A percentile compares a stretch with the other conserved stretches of the same genome.
Evolutionary conservation across 2,888 invertebrate genomes (phyloP).

Genomic region (Bellardia pandia): DNA sequence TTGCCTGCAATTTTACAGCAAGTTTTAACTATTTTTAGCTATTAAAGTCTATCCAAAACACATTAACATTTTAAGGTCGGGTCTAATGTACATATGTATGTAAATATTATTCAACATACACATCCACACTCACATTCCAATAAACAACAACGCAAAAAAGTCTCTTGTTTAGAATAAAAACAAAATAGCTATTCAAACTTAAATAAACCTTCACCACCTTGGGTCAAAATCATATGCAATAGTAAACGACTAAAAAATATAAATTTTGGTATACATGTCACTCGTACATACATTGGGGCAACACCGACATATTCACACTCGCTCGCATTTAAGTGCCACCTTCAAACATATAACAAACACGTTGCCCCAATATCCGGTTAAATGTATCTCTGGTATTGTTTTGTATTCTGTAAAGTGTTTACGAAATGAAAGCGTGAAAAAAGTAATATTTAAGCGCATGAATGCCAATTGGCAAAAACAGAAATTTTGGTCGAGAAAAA

Average conservation of each 20-base stretch:
- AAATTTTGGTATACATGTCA: slow-evolving; percentile 16
- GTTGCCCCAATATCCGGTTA: slow-evolving; percentile 64
- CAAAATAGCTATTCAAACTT: slow-evolving; percentile 27
- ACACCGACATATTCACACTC: slow-evolving; percentile 58
- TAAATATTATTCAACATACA: not conserved
- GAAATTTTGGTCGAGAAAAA: slow-evolving; percentile 16
- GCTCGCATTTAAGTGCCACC: slow-evolving; percentile 2
- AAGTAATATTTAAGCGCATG: slow-evolving; percentile 80
- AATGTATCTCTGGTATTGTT: slow-evolving; percentile 70
- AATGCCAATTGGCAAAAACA: slow-evolving; percentile 78
- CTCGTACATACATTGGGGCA: not conserved
- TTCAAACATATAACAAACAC: slow-evolving; percentile 50
- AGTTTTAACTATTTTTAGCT: too few relatives aligned
- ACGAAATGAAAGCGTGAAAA: slow-evolving; percentile 79
- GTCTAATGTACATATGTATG: not conserved
- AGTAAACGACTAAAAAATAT: slow-evolving; percentile 39
- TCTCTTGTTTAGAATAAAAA: slow-evolving; percentile 60
- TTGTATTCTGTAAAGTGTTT: slow-evolving; percentile 76
- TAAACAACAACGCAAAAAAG: slow-evolving; percentile 17
- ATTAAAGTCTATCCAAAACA: too few relatives aligned
- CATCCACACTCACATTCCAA: not conserved
- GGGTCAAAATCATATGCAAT: slow-evolving; percentile 46
- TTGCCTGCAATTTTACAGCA: too few relatives aligned
- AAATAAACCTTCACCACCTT: slow-evolving; percentile 64
- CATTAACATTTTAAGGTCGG: too few relatives aligned